A percentile compares a stretch with the other conserved stretches of the same genome.
Conservation (phyloP, 1,140 invertebrate genomes). For the Eumeta japonica region DNA sequence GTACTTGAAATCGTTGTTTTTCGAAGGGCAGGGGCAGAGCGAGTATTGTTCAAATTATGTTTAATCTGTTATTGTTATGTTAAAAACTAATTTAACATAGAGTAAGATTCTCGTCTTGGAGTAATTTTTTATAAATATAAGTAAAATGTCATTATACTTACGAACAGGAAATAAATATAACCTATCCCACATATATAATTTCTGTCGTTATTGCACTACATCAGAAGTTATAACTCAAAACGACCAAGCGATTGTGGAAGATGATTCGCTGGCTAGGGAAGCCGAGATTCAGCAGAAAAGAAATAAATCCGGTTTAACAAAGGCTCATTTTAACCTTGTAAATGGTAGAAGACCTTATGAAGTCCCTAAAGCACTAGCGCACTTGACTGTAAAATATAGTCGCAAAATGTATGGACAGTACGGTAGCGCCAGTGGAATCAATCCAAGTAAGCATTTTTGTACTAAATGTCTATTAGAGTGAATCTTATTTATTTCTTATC, state of each 20-base stretch:
- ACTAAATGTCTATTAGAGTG: constrained; percentile 1
- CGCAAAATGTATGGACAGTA: constrained; percentile 48
- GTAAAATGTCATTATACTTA: no score
- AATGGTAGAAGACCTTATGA: constrained; percentile 35
- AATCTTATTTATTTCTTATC: background rate
- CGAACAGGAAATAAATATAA: no score
- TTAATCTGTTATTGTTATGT: no score
- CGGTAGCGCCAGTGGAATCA: constrained; percentile 38
- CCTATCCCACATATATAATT: no score
- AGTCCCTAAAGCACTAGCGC: constrained; percentile 24
- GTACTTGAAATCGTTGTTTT: no score
- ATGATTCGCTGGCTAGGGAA: constrained; percentile 31
- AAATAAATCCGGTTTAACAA: constrained; percentile 33
- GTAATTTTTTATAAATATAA: no score
- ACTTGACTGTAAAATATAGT: constrained; percentile 47
- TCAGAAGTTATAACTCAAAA: constrained; percentile 30
- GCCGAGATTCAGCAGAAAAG: constrained; percentile 39
- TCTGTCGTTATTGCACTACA: no score
- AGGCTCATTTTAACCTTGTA: constrained; percentile 31
- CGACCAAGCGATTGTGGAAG: constrained; percentile 36
- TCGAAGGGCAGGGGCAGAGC: no score
- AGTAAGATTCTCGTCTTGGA: no score
- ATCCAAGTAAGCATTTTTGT: constrained; percentile 35
- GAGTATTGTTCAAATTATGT: no score
- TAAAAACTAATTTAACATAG: no score